Conservation (phyloP, 37 sponge, comb jelly and placozoan genomes). For the Geodia barretti region DNA sequence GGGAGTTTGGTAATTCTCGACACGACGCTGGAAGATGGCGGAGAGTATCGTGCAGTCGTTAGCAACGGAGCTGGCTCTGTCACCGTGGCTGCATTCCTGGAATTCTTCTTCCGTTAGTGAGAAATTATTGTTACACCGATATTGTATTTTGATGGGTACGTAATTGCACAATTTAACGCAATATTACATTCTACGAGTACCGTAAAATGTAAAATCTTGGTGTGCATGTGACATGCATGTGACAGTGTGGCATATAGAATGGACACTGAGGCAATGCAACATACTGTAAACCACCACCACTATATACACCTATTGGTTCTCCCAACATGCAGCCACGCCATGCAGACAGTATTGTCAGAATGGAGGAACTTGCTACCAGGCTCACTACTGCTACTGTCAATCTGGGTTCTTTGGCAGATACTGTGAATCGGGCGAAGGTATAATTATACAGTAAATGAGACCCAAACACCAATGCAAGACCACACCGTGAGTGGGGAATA, state of each 20-base stretch:
- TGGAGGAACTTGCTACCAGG: conserved; percentile 3
- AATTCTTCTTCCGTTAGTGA: conserved; percentile 12
- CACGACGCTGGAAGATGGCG: conserved; percentile 10
- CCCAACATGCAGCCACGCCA: background rate
- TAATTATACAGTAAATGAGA: background rate
- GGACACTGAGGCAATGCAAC: too few relatives aligned
- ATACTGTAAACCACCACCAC: too few relatives aligned
- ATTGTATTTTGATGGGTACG: background rate
- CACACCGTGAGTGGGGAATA: too few relatives aligned
- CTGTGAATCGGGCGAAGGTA: conserved; percentile 8
- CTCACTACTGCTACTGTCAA: conserved; percentile 18
- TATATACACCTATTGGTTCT: too few relatives aligned
- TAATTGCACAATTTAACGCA: background rate
- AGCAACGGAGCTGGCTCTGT: conserved; percentile 43
- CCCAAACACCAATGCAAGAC: background rate
- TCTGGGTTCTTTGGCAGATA: background rate
- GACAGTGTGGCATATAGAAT: too few relatives aligned
- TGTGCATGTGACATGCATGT: too few relatives aligned
- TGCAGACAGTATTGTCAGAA: conserved; percentile 20
- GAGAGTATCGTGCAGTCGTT: conserved; percentile 22
- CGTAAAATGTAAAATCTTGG: too few relatives aligned
- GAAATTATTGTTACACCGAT: background rate
- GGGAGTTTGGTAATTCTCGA: conserved; percentile 37
- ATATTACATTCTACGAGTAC: too few relatives aligned
- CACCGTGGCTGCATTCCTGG: background rate